Evolutionary conservation across 2,797 vertebrate species (phyloP).

Genomic region (Gambusia yucatana): DNA sequence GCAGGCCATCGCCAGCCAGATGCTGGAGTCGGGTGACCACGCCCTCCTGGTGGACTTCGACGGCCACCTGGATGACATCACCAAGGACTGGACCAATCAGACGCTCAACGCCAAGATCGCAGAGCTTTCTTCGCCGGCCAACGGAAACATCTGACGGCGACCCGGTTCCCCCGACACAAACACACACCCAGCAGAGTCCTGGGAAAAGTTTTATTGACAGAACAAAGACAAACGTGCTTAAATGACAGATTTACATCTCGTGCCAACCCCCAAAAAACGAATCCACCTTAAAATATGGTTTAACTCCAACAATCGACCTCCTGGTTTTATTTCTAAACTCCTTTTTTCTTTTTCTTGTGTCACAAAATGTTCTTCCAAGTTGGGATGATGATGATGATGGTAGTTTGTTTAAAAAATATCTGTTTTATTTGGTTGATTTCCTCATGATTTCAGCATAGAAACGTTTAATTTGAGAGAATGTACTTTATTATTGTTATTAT

Average conservation of each 20-base stretch:
- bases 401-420: background rate
- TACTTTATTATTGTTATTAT: background rate
- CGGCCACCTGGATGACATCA: conserved; percentile 91
- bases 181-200: conserved; percentile 13
- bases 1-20: conserved; percentile 81
- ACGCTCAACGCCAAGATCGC: conserved; percentile 86
- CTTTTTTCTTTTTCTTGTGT: background rate
- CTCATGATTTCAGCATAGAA: background rate
- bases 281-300: conserved; percentile 2
- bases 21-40: conserved; percentile 85
- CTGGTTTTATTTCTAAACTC: background rate
- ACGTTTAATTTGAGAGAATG: background rate
- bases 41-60: conserved; percentile 87
- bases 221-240: conserved; percentile 45
- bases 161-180: conserved; percentile 2
- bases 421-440: background rate
- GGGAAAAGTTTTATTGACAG: conserved; percentile 18
- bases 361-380: background rate
- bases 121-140: conserved; percentile 80
- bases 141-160: conserved; percentile 74
- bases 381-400: background rate
- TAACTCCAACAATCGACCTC: background rate
- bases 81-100: conserved; percentile 92
- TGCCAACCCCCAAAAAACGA: conserved; percentile 1
- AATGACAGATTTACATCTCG: conserved; percentile 64